These are phyloP conservation scores for Cheumatopsyche charites DNA, from an alignment of 1,140 invertebrate species.

Conservation along the genomic window DNA sequence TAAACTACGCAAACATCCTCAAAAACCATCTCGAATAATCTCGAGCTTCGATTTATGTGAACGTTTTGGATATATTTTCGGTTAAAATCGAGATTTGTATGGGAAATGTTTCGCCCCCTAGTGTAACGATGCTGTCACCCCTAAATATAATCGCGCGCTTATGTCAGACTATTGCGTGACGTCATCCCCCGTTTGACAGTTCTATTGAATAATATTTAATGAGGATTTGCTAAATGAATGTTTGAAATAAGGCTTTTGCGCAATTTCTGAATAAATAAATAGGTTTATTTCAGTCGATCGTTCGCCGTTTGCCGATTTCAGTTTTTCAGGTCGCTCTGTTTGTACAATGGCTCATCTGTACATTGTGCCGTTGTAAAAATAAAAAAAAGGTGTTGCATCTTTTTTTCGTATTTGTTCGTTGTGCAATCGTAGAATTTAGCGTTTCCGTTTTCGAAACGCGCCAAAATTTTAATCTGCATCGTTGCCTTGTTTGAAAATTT, in stretches of 20 bases:
- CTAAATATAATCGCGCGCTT: neutral
- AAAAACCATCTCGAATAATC: neutral
- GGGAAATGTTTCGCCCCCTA: neutral
- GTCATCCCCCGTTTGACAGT: neutral
- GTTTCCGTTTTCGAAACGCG: too few species aligned
- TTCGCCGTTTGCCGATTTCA: neutral
- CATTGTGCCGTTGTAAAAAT: neutral
- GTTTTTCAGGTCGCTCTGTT: neutral
- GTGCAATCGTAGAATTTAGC: too few species aligned
- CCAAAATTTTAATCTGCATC: too few species aligned
- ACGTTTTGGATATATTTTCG: too few species aligned
- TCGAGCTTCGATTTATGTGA: neutral
- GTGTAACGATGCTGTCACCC: neutral
- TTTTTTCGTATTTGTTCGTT: too few species aligned
- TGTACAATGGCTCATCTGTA: neutral
- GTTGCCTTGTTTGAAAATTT: too few species aligned
- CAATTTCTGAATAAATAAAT: too few species aligned
- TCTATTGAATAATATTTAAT: neutral
- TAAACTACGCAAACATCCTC: neutral
- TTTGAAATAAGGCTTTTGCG: neutral
- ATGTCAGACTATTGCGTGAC: neutral
- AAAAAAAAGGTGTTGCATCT: too few species aligned
- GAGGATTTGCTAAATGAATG: neutral
- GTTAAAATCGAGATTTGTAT: too few species aligned
- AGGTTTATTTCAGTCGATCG: neutral